Conservation (phyloP, 1,140 invertebrate genomes). For the Episyrphus balteatus region DNA sequence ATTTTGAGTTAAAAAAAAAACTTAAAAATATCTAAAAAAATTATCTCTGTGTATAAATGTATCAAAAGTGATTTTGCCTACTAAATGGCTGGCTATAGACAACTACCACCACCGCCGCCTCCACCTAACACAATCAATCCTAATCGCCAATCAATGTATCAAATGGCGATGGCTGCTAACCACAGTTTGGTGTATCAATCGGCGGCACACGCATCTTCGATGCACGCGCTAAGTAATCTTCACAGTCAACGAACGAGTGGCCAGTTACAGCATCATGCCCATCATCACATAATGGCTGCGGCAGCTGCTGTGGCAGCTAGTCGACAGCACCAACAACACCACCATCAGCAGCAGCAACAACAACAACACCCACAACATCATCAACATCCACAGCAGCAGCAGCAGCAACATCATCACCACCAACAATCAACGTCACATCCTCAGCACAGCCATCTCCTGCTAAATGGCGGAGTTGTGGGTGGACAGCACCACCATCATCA, state of each 20-base stretch:
- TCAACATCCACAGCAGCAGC: conserved; percentile 14
- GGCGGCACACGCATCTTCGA: conserved; percentile 31
- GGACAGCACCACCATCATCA: conserved; percentile 23
- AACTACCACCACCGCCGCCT: conserved; percentile 17
- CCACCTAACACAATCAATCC: conserved; percentile 24
- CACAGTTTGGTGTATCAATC: conserved; percentile 37
- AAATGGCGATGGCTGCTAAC: conserved; percentile 28
- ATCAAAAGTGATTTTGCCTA: background rate
- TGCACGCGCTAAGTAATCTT: conserved; percentile 34
- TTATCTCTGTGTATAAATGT: too few relatives aligned
- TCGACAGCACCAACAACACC: conserved; percentile 15
- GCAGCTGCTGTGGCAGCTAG: conserved; percentile 9
- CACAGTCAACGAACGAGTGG: conserved; percentile 22
- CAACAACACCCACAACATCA: conserved; percentile 15
- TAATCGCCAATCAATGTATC: conserved; percentile 28
- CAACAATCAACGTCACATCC: conserved; percentile 8
- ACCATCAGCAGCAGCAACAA: conserved; percentile 13
- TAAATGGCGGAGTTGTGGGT: conserved; percentile 22
- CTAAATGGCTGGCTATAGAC: conserved; percentile 30
- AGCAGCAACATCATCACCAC: conserved; percentile 15
- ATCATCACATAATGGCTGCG: conserved; percentile 32
- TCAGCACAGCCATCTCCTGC: conserved; percentile 32
- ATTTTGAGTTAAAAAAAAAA: too few relatives aligned
- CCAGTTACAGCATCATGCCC: conserved; percentile 19
- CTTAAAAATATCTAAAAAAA: background rate